Conservation (phyloP, 2,888 invertebrate species). For the Serrognathus titanus region DNA sequence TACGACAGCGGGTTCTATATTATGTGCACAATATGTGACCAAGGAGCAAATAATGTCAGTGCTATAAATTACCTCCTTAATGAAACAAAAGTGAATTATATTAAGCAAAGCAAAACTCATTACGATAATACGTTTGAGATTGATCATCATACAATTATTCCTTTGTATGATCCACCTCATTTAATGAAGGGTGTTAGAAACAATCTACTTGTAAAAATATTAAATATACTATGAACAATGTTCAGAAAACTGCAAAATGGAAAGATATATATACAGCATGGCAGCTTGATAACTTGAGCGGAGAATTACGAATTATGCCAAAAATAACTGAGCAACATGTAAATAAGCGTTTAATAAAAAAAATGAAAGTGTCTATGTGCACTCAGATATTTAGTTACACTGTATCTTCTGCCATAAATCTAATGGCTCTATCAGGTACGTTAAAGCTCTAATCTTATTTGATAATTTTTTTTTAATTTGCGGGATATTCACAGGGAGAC, state of each 20-base stretch:
- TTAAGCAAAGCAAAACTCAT: no score
- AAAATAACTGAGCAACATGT: background rate
- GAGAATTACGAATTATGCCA: background rate
- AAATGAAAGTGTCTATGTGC: background rate
- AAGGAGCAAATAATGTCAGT: no score
- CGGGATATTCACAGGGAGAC: no score
- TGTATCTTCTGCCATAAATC: no score
- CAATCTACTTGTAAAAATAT: background rate
- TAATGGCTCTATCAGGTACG: no score
- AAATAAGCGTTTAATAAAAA: conserved; percentile 2
- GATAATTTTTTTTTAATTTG: no score
- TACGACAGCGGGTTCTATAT: background rate
- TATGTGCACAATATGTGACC: background rate
- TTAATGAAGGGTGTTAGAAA: background rate
- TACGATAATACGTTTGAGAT: background rate
- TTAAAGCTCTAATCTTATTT: no score
- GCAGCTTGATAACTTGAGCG: conserved; percentile 4
- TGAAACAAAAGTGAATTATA: background rate
- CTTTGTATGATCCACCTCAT: conserved; percentile 1
- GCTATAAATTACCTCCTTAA: background rate
- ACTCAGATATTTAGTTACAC: no score
- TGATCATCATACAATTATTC: background rate
- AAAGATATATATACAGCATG: background rate
- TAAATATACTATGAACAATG: background rate
- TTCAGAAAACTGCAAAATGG: background rate